phyloP scores from a whole-genome alignment of 2,888 invertebrate genomes.

The Ephialtes manifestator region DNA sequence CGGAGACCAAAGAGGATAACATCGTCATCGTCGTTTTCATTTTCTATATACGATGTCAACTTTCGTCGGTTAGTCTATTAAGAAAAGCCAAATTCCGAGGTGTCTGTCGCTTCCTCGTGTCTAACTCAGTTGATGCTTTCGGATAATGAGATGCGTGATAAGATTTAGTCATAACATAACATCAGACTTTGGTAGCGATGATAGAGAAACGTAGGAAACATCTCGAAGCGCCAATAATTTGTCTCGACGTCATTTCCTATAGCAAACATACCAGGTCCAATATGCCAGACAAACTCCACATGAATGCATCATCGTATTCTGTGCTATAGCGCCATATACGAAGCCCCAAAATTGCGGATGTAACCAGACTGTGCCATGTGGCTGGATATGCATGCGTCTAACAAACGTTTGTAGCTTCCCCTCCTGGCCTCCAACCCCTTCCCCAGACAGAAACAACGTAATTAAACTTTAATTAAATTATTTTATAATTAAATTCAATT shows the following conservation, averaged over 20 bases:
- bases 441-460: conserved; percentile 69
- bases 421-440: not conserved
- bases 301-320: not conserved
- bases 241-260: not conserved
- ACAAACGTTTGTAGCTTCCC: conserved; percentile 25
- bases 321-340: not conserved
- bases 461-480: no score
- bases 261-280: not conserved
- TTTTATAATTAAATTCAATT: no score
- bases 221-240: conserved; percentile 11
- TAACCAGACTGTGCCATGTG: conserved; percentile 1
- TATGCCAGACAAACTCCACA: not conserved
- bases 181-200: not conserved
- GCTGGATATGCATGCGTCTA: conserved; percentile 7
- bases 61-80: not conserved
- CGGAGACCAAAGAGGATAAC: not conserved
- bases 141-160: conserved; percentile 4
- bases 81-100: not conserved
- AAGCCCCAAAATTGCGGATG: conserved; percentile 12
- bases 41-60: not conserved
- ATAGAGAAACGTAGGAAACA: not conserved
- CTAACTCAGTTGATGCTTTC: not conserved
- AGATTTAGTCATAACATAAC: conserved; percentile 14
- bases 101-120: not conserved
- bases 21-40: not conserved